Evolutionary conservation across 53 echinoderm and acorn worm species (phyloP), one percentile per base, ranked within the genome.

Genomic region (Echinometra lucunter): DNA sequence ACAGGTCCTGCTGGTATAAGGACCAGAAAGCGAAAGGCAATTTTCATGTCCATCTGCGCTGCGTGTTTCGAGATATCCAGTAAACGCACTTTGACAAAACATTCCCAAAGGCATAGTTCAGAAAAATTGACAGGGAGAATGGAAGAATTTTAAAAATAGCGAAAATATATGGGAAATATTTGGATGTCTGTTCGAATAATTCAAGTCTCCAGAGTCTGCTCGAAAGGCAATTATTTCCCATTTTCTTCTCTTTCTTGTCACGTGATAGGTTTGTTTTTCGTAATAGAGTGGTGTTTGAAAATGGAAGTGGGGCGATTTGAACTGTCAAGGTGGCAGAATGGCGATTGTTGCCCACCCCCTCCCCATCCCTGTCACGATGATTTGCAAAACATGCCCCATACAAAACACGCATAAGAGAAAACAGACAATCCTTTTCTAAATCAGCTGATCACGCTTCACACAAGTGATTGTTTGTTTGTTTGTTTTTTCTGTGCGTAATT

Each of bases 1-100:
- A 25, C 44, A 44, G 19, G 81, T 81, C 81, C 81, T 15, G 6
- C 13, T 74, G 32, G 37, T 6, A 37, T 25, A n/a, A 19, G 28
- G 49, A 85, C 45, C 30, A 47, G 85, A 85, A 85, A 85, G n/a
- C 47, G 85, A 49, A 85, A 85, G 85, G 85, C 6, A 85, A 85
- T 85, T 85, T 85, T 81, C 81, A 85, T 85, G 49, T 85, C 85
- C 85, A 47, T 47, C 85, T 85, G 85, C 85, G 85, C 45, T 49
- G 49, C 49, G n/a, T 85, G 85, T 85, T 81, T 85, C 49, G 85
- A 85, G 27, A 49, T n/a, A 49, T 27, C 49, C 28, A 85, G 12
- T 49, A 47, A 85, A 85, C 49, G 28, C 49, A 13, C 21, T 85
- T 85, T 85, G 85, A 85, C 85, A 85, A 85, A 45, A 81, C 23